Percentiles rank a stretch among this genome's conserved stretches.
phyloP scores from a whole-genome alignment of 2,888 invertebrate species.

The Philopedon plagiatum region DNA sequence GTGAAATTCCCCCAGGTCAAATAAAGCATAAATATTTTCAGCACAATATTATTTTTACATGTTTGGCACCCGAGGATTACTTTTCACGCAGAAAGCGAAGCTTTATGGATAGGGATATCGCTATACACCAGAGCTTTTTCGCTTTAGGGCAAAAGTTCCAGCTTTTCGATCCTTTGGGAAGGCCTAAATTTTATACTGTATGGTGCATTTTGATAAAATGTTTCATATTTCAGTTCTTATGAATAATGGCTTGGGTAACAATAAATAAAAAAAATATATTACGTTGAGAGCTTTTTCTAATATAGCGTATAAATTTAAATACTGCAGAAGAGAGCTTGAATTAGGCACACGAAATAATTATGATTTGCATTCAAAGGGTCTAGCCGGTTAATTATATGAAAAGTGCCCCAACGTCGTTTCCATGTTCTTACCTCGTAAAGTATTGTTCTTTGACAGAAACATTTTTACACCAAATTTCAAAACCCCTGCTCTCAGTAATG shows the following conservation, averaged over 20 bases:
- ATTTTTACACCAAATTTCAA: no score
- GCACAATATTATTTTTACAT: slow-evolving; percentile 28
- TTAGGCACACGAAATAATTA: no score
- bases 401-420: no score
- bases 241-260: neutral
- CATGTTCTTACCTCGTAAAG: no score
- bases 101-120: slow-evolving; percentile 35
- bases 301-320: no score
- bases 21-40: slow-evolving; percentile 15
- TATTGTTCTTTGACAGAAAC: no score
- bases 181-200: slow-evolving; percentile 2
- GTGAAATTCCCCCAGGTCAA: neutral
- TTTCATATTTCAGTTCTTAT: slow-evolving; percentile 6
- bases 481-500: no score
- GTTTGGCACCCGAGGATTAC: slow-evolving; percentile 34
- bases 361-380: no score
- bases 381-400: no score
- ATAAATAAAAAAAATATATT: neutral
- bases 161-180: slow-evolving; percentile 12
- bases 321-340: no score
- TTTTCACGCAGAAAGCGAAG: slow-evolving; percentile 36
- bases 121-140: slow-evolving; percentile 29
- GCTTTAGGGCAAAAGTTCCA: slow-evolving; percentile 24
- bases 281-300: no score
- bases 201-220: slow-evolving; percentile 5